These are phyloP conservation scores for Chaitophorus viminalis DNA, from an alignment of 2,888 invertebrate genomes.

Conservation along the genomic window DNA sequence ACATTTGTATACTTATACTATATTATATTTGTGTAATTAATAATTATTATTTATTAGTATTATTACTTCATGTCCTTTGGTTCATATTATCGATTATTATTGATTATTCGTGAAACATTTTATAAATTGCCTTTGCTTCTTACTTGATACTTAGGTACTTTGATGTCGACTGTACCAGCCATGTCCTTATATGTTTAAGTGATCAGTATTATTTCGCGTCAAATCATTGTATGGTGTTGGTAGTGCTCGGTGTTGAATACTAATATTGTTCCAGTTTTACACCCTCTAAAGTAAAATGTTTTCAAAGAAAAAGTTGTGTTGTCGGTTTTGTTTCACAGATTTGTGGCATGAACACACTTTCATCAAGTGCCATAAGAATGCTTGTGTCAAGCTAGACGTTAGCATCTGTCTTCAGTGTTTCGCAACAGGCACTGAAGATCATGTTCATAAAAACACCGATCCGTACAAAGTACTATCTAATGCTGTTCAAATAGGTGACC, in stretches of 20 bases:
- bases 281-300: neutral
- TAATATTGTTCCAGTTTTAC: neutral
- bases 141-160: neutral
- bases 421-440: conserved; percentile 29
- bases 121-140: no score
- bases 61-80: no score
- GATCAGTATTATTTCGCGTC: neutral
- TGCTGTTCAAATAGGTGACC: neutral
- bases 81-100: no score
- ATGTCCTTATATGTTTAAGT: neutral
- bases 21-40: no score
- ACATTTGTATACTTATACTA: no score
- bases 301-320: neutral
- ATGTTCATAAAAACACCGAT: conserved; percentile 41
- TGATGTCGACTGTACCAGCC: neutral
- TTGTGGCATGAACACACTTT: conserved; percentile 49
- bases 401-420: conserved; percentile 47
- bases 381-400: neutral
- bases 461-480: conserved; percentile 47
- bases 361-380: neutral
- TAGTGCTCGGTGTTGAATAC: neutral
- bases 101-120: no score
- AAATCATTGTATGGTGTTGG: neutral
- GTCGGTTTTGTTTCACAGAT: conserved; percentile 39
- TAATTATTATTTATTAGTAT: no score